Percentiles rank a stretch among this genome's conserved stretches.
These are phyloP conservation scores for Neuroterus valhalla DNA, from an alignment of 1,140 invertebrate species.

Conservation along the genomic window DNA sequence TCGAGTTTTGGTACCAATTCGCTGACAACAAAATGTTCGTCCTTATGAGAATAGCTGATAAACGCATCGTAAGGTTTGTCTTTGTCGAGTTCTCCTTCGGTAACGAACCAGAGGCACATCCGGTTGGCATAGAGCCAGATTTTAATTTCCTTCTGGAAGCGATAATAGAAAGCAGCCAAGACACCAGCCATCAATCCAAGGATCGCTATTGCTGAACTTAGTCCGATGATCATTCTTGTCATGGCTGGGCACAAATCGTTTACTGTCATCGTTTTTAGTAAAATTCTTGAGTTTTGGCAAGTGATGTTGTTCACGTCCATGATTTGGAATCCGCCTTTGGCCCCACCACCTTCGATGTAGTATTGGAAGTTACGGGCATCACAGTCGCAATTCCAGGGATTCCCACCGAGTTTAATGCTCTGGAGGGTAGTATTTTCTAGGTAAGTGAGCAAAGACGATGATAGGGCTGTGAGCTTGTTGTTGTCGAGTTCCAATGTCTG, in stretches of 20 bases:
- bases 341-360: slow-evolving; percentile 71
- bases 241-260: slow-evolving; percentile 75
- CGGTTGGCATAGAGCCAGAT: slow-evolving; percentile 83
- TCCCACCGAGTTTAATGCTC: slow-evolving; percentile 73
- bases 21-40: slow-evolving; percentile 78
- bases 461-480: background rate
- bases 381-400: slow-evolving; percentile 82
- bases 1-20: slow-evolving; percentile 82
- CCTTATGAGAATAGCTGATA: slow-evolving; percentile 83
- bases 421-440: background rate
- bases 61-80: slow-evolving; percentile 91
- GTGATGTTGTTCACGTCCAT: slow-evolving; percentile 66
- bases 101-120: slow-evolving; percentile 80
- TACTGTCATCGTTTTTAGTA: slow-evolving; percentile 68
- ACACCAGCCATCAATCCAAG: slow-evolving; percentile 74
- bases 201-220: slow-evolving; percentile 71
- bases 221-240: slow-evolving; percentile 66
- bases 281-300: slow-evolving; percentile 64
- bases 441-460: background rate
- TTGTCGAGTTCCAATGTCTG: slow-evolving; percentile 13
- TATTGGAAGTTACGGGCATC: slow-evolving; percentile 73
- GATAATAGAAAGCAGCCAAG: slow-evolving; percentile 78
- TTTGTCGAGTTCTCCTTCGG: slow-evolving; percentile 84
- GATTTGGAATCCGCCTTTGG: slow-evolving; percentile 59
- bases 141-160: slow-evolving; percentile 80